Conservation (phyloP, 2,888 invertebrate genomes). For the Amblyteles armatorius region DNA sequence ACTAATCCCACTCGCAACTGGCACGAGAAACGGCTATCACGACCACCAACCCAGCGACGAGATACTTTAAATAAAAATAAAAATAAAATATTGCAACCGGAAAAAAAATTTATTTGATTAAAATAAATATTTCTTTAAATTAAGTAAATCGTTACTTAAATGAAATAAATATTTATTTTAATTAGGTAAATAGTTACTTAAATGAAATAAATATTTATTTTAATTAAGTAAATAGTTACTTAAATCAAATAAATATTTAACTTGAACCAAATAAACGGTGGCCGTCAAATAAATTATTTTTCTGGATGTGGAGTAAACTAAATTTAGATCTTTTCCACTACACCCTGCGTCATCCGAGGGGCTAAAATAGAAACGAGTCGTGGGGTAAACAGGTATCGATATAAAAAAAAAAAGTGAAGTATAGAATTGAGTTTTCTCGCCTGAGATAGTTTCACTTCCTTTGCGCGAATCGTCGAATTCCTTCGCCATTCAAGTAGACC, state of each 20-base stretch:
- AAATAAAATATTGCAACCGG: no score
- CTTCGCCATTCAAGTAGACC: conserved; percentile 4
- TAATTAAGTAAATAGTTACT: no score
- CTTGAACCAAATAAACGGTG: no score
- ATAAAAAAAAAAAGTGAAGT: background rate
- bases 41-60: background rate
- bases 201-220: no score
- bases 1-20: background rate
- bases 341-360: background rate
- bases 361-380: background rate
- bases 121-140: no score
- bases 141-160: no score
- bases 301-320: background rate
- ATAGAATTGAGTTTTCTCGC: background rate
- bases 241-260: no score
- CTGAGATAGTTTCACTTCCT: background rate
- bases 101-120: no score
- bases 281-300: no score
- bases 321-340: background rate
- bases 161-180: no score
- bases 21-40: background rate
- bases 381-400: background rate
- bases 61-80: background rate
- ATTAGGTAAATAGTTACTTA: no score
- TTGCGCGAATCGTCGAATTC: conserved; percentile 27